A percentile compares a stretch with the other conserved stretches of the same genome.
Evolutionary conservation across 2,113 vertebrate species (phyloP).

Genomic region (Cinclus cinclus): DNA sequence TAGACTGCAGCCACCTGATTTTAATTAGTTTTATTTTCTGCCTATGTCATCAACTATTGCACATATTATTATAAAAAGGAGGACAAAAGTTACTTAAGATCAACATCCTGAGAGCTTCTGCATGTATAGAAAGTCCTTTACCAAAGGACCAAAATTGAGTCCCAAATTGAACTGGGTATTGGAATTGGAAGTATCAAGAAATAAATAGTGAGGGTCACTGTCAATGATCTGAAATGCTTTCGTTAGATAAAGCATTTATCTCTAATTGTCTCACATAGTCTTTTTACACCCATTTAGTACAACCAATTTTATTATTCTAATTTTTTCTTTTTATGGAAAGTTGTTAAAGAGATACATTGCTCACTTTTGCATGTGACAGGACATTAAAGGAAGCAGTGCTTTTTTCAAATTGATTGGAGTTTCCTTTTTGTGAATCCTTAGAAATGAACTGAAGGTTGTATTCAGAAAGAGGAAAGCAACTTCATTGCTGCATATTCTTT

Average conservation of each 20-base stretch:
- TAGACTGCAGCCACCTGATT: background rate
- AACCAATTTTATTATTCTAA: background rate
- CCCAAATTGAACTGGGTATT: background rate
- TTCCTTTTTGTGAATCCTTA: background rate
- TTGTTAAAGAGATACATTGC: background rate
- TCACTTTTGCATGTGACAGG: background rate
- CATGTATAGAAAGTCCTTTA: background rate
- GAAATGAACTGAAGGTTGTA: background rate
- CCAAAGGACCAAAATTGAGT: accelerated
- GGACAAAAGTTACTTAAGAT: background rate
- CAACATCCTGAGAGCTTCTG: background rate
- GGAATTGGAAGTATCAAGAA: background rate
- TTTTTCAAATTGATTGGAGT: background rate
- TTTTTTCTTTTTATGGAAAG: background rate
- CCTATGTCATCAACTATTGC: background rate
- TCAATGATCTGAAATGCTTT: background rate
- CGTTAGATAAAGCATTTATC: background rate
- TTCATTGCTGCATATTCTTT: background rate
- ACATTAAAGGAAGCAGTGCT: background rate
- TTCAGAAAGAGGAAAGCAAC: background rate
- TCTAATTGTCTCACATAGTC: background rate
- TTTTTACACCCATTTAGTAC: background rate
- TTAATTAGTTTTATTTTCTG: background rate
- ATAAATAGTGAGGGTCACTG: background rate
- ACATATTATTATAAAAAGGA: background rate